Conservation (phyloP, 2,113 vertebrate genomes). For the Oreochromis niloticus region DNA sequence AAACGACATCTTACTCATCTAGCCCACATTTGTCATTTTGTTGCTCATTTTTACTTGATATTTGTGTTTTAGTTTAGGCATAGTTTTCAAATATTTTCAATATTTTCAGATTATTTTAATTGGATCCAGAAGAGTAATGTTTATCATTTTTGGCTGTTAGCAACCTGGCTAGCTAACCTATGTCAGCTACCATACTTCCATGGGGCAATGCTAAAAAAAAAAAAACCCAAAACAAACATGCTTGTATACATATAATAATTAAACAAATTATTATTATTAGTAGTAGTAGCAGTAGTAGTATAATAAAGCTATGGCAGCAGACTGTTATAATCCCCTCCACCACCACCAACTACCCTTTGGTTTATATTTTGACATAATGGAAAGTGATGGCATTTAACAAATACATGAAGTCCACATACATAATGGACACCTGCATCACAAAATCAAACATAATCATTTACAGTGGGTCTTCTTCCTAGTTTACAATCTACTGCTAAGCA, state of each 20-base stretch:
- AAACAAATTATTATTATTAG: background rate
- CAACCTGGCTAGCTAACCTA: background rate
- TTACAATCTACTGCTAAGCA: background rate
- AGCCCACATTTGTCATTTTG: background rate
- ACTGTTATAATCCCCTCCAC: background rate
- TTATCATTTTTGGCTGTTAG: background rate
- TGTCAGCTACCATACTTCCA: background rate
- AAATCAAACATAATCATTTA: background rate
- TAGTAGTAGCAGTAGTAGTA: background rate
- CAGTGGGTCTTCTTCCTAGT: background rate
- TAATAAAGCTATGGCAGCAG: background rate
- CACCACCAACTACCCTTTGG: background rate
- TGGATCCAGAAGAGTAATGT: background rate
- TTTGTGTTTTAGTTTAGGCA: background rate
- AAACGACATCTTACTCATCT: background rate
- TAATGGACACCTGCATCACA: background rate
- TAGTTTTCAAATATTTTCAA: background rate
- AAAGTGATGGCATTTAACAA: background rate
- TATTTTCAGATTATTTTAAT: background rate
- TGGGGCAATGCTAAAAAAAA: background rate
- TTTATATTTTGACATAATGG: background rate
- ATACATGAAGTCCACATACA: background rate
- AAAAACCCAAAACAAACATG: fast-evolving
- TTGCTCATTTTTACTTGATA: background rate
- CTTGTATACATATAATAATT: background rate